Conservation (phyloP, 2,797 vertebrate species). For the Syndactyla subalaris region DNA sequence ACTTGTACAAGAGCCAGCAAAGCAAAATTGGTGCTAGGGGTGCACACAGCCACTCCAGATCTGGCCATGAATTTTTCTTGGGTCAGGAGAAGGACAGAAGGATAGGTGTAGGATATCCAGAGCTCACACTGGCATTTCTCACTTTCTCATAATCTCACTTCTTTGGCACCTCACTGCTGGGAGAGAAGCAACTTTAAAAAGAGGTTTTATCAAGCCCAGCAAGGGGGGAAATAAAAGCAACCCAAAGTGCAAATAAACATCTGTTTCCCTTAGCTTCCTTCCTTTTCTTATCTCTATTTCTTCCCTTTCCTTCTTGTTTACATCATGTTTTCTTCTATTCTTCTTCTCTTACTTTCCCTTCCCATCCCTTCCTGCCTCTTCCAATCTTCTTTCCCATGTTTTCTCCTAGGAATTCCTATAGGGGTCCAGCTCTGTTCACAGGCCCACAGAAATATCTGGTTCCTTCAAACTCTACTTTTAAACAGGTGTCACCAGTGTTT, state of each 20-base stretch:
- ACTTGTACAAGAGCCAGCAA: neutral
- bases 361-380: neutral
- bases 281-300: neutral
- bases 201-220: neutral
- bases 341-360: neutral
- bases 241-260: neutral
- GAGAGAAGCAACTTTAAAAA: neutral
- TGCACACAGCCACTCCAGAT: neutral
- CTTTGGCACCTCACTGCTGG: neutral
- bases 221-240: neutral
- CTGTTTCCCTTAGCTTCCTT: neutral
- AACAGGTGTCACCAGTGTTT: neutral
- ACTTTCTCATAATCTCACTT: neutral
- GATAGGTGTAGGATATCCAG: neutral
- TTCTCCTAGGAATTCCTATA: neutral
- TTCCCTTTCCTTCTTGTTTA: neutral
- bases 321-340: neutral
- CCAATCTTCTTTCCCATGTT: neutral
- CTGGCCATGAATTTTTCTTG: neutral
- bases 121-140: neutral
- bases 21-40: neutral
- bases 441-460: neutral
- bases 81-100: neutral
- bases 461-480: neutral
- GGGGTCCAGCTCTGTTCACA: neutral